Conservation (phyloP, 2,888 invertebrate genomes). For the Sphecodes monilicornis region DNA sequence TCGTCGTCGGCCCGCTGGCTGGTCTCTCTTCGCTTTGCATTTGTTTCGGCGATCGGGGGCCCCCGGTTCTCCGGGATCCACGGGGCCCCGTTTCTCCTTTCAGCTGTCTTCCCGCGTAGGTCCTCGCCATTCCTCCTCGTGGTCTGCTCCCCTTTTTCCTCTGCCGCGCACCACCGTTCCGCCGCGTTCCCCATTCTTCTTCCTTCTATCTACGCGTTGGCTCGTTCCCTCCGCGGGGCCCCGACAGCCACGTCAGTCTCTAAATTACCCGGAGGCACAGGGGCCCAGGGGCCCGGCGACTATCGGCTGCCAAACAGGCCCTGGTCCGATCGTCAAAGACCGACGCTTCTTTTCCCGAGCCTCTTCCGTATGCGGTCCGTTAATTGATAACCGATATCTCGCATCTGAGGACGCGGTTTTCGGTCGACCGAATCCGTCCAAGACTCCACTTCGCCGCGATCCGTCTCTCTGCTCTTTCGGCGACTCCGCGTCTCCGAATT, state of each 20-base stretch:
- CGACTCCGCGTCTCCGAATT: constrained; percentile 31
- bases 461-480: constrained; percentile 36
- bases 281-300: constrained; percentile 43
- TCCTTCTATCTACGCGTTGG: constrained; percentile 59
- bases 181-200: constrained; percentile 64
- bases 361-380: constrained; percentile 77
- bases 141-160: constrained; percentile 65
- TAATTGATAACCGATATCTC: constrained; percentile 83
- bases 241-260: constrained; percentile 79
- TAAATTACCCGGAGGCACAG: constrained; percentile 78
- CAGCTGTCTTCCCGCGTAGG: constrained; percentile 76
- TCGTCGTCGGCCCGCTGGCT: constrained; percentile 44
- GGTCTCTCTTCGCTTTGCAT: constrained; percentile 79
- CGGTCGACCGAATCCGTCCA: neutral
- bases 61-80: constrained; percentile 17
- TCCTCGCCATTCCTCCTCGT: constrained; percentile 69
- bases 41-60: constrained; percentile 78
- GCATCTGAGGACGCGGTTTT: constrained; percentile 70
- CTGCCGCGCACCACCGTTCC: constrained; percentile 53
- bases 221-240: constrained; percentile 49
- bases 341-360: constrained; percentile 70
- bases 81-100: constrained; percentile 75
- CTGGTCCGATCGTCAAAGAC: constrained; percentile 69
- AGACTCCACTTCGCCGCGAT: constrained; percentile 14
- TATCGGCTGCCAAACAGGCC: constrained; percentile 60